A percentile compares a stretch with the other conserved stretches of the same genome.
Conservation (phyloP, 37 sponge, comb jelly and placozoan species). For the Chondrilla cf. caribensis region DNA sequence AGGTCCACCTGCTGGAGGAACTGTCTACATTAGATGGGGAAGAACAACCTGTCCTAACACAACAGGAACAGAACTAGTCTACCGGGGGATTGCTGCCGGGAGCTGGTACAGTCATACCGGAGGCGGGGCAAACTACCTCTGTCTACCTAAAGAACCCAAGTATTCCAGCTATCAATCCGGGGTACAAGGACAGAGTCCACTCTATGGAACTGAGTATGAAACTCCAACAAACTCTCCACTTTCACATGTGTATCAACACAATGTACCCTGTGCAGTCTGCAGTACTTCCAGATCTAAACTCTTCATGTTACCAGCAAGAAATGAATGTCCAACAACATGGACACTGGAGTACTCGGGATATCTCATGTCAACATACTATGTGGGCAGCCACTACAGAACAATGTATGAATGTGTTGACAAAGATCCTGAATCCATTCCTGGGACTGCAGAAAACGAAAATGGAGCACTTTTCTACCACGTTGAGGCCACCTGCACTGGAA, state of each 20-base stretch:
- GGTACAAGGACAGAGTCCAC: constrained; percentile 15
- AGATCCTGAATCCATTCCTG: constrained; percentile 33
- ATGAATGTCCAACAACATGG: constrained; percentile 33
- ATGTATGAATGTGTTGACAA: constrained; percentile 60
- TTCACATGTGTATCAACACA: background rate
- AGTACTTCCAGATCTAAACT: constrained; percentile 22
- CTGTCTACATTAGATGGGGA: constrained; percentile 53
- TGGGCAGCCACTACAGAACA: background rate
- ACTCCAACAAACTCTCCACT: background rate
- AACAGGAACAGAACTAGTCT: constrained; percentile 39
- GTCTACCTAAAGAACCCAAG: constrained; percentile 37
- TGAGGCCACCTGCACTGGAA: constrained; percentile 44
- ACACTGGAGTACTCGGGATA: constrained; percentile 60
- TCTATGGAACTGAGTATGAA: constrained; percentile 17
- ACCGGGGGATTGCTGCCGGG: constrained; percentile 8
- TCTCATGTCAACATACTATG: constrained; percentile 30
- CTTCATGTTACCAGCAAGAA: constrained; percentile 50
- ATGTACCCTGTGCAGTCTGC: constrained; percentile 39
- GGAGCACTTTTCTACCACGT: constrained; percentile 36
- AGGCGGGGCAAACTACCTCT: constrained; percentile 52
- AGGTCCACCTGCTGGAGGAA: constrained; percentile 30
- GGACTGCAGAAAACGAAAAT: constrained; percentile 3
- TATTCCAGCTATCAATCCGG: constrained; percentile 5
- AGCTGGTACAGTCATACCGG: constrained; percentile 8
- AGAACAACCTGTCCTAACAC: constrained; percentile 32